phyloP scores from a whole-genome alignment of 2,113 vertebrate genomes.

The Rhabdomys dilectus region DNA sequence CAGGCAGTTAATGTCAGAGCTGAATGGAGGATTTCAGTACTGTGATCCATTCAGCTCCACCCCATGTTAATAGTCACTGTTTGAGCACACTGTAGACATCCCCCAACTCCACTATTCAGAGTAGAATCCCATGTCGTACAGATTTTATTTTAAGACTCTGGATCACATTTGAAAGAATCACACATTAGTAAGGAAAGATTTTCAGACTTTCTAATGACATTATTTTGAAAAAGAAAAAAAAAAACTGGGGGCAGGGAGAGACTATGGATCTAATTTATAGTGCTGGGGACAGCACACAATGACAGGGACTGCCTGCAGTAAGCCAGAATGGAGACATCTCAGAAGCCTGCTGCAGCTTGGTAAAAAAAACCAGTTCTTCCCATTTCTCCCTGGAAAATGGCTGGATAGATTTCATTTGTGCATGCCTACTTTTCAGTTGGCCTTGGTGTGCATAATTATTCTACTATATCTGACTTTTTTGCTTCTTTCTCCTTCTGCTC shows the following conservation, averaged over 20 bases:
- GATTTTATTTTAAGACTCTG: not conserved
- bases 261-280: not conserved
- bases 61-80: not conserved
- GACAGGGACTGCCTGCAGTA: too few relatives aligned
- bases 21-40: not conserved
- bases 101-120: not conserved
- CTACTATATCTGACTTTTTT: too few relatives aligned
- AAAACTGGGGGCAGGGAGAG: not conserved
- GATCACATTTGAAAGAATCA: conserved; percentile 15
- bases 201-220: not conserved
- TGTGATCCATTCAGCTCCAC: not conserved
- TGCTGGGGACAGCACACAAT: too few relatives aligned
- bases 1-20: not conserved
- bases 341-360: too few relatives aligned
- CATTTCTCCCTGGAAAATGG: too few relatives aligned
- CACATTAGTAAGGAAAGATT: conserved; percentile 2
- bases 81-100: not conserved
- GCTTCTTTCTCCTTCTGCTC: too few relatives aligned
- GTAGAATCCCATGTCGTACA: not conserved
- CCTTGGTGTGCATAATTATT: too few relatives aligned
- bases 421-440: too few relatives aligned
- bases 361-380: too few relatives aligned
- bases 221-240: conserved; percentile 22
- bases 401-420: too few relatives aligned
- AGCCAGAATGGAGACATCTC: too few relatives aligned